Conservation (phyloP, 2,113 vertebrate species). For the Rhinoptilus africanus region DNA sequence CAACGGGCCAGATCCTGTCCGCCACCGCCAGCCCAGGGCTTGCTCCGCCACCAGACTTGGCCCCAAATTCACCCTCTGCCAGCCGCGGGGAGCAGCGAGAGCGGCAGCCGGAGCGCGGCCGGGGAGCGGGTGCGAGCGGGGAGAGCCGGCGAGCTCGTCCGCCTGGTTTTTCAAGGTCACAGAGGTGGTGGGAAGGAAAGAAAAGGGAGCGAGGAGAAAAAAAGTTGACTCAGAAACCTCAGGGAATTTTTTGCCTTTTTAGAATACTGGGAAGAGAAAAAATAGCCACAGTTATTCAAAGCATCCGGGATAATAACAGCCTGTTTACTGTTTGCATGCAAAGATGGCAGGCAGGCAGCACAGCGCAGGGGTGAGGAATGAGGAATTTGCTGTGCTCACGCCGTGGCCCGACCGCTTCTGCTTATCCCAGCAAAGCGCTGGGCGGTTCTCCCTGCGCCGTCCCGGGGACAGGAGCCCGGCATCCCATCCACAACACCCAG, state of each 20-base stretch:
- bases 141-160: background rate
- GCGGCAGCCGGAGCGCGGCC: rapidly evolving
- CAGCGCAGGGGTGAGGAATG: constrained; percentile 36
- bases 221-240: constrained; percentile 68
- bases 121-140: background rate
- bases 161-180: constrained; percentile 54
- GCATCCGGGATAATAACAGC: constrained; percentile 72
- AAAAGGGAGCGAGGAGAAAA: constrained; percentile 28
- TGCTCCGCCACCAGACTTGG: background rate
- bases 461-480: background rate
- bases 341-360: constrained; percentile 64
- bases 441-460: background rate
- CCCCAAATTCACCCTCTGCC: rapidly evolving
- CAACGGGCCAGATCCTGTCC: rapidly evolving
- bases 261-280: constrained; percentile 75
- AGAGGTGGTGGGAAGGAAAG: constrained; percentile 60
- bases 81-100: rapidly evolving
- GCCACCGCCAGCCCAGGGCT: background rate
- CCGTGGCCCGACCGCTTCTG: background rate
- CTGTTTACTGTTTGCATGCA: constrained; percentile 70
- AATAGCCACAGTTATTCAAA: constrained; percentile 73
- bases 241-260: constrained; percentile 74
- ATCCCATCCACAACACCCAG: rapidly evolving
- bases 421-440: background rate
- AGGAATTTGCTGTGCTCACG: constrained; percentile 3